phyloP scores from a whole-genome alignment of 37 sponge, comb jelly and placozoan species.

The Oopsacas minuta region DNA sequence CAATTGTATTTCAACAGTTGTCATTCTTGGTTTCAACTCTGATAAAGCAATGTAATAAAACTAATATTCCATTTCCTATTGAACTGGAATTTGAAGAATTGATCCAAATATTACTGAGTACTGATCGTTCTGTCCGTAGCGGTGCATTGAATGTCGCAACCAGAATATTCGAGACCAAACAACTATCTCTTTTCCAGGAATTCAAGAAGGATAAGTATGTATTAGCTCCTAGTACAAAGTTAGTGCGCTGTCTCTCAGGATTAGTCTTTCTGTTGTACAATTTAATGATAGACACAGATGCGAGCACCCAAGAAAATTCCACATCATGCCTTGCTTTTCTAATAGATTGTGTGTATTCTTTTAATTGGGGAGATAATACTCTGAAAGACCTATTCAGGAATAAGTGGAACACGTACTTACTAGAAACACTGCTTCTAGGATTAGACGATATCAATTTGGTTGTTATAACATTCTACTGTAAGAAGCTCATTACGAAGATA shows the following conservation, averaged over 20 bases:
- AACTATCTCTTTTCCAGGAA: neutral
- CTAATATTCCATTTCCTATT: neutral
- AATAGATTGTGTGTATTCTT: slow-evolving; percentile 13
- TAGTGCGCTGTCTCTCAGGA: neutral
- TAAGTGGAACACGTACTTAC: neutral
- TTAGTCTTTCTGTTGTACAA: slow-evolving; percentile 8
- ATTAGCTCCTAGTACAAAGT: neutral
- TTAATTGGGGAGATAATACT: neutral
- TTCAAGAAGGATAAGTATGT: neutral
- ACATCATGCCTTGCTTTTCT: slow-evolving; percentile 2
- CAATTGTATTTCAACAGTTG: neutral
- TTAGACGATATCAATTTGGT: neutral
- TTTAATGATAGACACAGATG: slow-evolving; percentile 19
- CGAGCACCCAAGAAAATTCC: slow-evolving; percentile 15
- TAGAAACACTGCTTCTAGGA: neutral
- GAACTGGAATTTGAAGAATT: neutral
- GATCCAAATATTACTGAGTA: neutral
- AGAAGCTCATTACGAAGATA: neutral
- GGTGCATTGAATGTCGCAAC: neutral
- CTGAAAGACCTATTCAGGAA: neutral
- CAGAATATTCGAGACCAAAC: neutral
- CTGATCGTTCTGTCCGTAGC: neutral
- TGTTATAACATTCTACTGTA: neutral
- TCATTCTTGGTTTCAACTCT: neutral
- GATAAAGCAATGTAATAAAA: neutral